Evolutionary conservation across 2,888 invertebrate genomes (phyloP).

Genomic region (Caenorhabditis sp.): DNA sequence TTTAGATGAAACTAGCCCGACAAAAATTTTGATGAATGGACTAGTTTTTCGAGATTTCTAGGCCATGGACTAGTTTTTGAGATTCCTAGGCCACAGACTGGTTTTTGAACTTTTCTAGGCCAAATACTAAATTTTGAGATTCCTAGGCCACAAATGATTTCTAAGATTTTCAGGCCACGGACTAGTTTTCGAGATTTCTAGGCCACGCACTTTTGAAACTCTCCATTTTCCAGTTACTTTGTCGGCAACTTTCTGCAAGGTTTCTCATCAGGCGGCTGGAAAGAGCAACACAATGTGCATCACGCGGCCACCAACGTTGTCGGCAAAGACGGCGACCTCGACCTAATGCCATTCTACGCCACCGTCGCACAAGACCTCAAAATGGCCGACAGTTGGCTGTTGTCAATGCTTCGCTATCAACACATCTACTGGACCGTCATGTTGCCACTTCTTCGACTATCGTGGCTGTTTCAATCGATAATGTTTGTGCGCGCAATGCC

Average conservation of each 20-base stretch:
- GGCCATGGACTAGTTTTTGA: not conserved
- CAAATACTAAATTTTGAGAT: not conserved
- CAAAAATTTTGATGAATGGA: too few species aligned
- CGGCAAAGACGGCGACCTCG: constrained; percentile 68
- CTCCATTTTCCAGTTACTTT: constrained; percentile 56
- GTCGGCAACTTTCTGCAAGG: constrained; percentile 69
- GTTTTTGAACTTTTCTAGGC: too few species aligned
- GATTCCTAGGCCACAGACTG: too few species aligned
- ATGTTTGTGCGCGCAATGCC: constrained; percentile 64
- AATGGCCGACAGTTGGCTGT: constrained; percentile 53
- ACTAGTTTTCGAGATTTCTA: too few species aligned
- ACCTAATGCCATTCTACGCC: constrained; percentile 68
- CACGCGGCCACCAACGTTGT: constrained; percentile 69
- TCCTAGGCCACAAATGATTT: too few species aligned
- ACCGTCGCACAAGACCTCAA: constrained; percentile 66
- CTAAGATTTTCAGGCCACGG: too few species aligned
- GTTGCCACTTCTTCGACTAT: constrained; percentile 65
- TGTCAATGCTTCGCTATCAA: constrained; percentile 64
- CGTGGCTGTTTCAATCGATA: constrained; percentile 65
- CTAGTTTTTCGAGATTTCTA: too few species aligned
- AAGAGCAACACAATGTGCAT: constrained; percentile 68
- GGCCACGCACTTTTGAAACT: too few species aligned
- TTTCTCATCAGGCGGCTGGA: constrained; percentile 69
- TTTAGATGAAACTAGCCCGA: too few species aligned
- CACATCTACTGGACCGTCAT: constrained; percentile 67